Evolutionary conservation across 2,888 invertebrate genomes (phyloP).

Genomic region (Lasioglossum vierecki): DNA sequence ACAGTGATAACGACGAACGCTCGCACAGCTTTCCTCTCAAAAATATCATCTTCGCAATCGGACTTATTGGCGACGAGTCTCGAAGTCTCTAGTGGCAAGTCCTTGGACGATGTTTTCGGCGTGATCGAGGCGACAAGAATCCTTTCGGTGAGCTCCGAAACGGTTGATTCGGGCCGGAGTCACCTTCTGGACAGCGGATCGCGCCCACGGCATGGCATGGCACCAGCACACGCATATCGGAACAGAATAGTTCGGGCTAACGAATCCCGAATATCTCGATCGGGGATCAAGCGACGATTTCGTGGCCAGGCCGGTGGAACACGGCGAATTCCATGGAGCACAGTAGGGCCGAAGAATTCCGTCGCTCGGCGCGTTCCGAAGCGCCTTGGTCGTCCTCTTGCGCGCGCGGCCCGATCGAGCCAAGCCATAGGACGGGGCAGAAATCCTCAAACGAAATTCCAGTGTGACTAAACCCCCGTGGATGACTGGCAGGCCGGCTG

Average conservation of each 20-base stretch:
- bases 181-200: constrained; percentile 17
- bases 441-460: constrained; percentile 79
- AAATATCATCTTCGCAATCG: neutral
- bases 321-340: constrained; percentile 59
- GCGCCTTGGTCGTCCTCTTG: constrained; percentile 21
- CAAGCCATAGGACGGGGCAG: constrained; percentile 57
- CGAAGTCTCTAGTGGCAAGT: neutral
- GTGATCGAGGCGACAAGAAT: neutral
- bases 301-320: constrained; percentile 30
- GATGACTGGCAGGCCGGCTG: constrained; percentile 81
- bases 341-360: constrained; percentile 56
- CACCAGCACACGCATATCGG: constrained; percentile 33
- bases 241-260: constrained; percentile 39
- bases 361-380: constrained; percentile 66
- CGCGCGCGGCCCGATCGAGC: constrained; percentile 58
- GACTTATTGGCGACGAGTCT: neutral
- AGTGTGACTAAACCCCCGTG: constrained; percentile 82
- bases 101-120: neutral
- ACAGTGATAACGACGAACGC: neutral
- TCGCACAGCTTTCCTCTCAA: neutral
- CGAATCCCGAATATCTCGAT: constrained; percentile 52
- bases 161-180: neutral
- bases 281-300: constrained; percentile 42
- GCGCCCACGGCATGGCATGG: neutral
- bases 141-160: neutral